A percentile compares a stretch with the other conserved stretches of the same genome.
Conservation (phyloP, 2,113 vertebrate species). For the Corapipo altera region DNA sequence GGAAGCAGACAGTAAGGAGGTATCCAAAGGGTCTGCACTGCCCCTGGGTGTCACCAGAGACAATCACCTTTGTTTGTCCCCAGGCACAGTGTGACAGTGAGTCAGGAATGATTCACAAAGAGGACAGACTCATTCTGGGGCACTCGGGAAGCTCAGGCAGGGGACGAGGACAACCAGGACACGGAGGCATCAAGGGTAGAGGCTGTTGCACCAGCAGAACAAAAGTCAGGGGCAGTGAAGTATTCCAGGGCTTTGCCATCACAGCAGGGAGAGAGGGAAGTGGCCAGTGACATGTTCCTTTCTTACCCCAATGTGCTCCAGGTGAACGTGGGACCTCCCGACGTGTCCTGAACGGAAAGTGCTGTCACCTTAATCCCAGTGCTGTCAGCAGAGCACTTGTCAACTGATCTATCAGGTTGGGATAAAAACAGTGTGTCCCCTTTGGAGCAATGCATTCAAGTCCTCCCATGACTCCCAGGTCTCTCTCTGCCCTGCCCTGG, state of each 20-base stretch:
- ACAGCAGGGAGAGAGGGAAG: rapidly evolving
- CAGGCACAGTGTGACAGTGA: rapidly evolving
- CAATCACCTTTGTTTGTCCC: background rate
- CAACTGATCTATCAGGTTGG: background rate
- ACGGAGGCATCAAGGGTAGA: background rate
- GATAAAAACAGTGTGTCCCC: background rate
- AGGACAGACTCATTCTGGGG: background rate
- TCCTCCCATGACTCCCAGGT: background rate
- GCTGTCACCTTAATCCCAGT: background rate
- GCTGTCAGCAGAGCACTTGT: background rate
- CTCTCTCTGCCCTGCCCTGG: background rate
- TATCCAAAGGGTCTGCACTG: background rate
- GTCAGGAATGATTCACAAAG: background rate
- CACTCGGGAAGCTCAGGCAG: background rate
- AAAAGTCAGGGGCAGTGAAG: background rate
- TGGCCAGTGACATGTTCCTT: background rate
- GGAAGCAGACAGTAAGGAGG: background rate
- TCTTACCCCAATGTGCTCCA: background rate
- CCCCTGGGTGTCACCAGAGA: rapidly evolving
- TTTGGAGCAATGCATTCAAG: background rate
- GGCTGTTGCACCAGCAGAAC: background rate
- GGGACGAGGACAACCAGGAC: background rate
- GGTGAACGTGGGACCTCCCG: background rate
- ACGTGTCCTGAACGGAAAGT: background rate
- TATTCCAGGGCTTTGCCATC: background rate